These are phyloP conservation scores for Heliangelus exortis DNA, from an alignment of 2,797 vertebrate genomes.

Conservation along the genomic window DNA sequence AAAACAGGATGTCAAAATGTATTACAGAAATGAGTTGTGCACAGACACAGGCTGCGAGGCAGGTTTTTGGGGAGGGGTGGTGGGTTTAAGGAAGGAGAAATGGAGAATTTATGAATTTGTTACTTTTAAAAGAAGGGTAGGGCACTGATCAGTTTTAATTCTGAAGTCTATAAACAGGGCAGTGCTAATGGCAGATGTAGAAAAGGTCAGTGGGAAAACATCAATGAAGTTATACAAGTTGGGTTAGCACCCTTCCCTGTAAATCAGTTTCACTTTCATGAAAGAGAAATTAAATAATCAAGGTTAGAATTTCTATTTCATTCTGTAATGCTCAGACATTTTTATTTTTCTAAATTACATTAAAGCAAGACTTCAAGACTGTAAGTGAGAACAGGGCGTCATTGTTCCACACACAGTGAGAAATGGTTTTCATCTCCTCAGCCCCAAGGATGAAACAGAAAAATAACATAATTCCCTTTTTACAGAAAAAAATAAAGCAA, in stretches of 20 bases:
- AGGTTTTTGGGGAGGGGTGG: not conserved
- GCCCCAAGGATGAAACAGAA: not conserved
- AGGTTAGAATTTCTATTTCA: not conserved
- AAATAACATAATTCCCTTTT: not conserved
- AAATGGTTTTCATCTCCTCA: constrained; percentile 2
- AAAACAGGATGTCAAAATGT: not conserved
- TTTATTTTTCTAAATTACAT: not conserved
- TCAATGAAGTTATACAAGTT: not conserved
- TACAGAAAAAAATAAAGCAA: not conserved
- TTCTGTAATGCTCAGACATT: not conserved
- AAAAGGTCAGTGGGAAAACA: not conserved
- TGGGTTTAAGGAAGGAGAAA: not conserved
- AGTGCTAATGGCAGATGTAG: not conserved
- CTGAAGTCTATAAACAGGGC: not conserved
- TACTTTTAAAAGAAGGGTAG: not conserved
- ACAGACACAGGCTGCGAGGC: not conserved
- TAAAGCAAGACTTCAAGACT: not conserved
- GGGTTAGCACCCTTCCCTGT: not conserved
- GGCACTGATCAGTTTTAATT: not conserved
- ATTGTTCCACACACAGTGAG: not conserved
- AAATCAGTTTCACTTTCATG: not conserved
- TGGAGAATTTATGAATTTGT: not conserved
- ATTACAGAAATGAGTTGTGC: not conserved
- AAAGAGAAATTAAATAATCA: constrained; percentile 28
- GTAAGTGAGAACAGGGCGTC: not conserved